These are phyloP conservation scores for Venustaconcha ellipsiformis DNA, from an alignment of 1,140 invertebrate genomes.

Conservation along the genomic window DNA sequence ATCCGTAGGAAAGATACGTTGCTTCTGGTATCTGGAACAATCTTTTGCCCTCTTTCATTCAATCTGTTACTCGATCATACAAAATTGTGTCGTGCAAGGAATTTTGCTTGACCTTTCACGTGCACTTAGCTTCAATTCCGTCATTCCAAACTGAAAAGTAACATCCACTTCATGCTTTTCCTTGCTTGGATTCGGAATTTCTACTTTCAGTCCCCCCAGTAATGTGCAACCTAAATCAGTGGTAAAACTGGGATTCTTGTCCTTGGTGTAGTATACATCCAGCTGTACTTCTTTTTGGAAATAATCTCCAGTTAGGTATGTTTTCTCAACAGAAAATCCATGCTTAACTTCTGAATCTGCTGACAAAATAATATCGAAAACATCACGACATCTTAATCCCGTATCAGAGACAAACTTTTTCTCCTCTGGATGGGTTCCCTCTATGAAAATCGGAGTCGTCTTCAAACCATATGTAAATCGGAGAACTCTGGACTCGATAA, in stretches of 20 bases:
- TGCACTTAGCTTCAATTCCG: constrained; percentile 14
- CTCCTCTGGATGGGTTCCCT: constrained; percentile 12
- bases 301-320: constrained; percentile 2
- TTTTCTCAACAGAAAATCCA: not conserved
- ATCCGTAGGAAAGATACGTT: too few species aligned
- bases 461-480: constrained; percentile 5
- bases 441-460: not conserved
- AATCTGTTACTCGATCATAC: not conserved
- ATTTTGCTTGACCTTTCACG: not conserved
- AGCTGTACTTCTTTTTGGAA: not conserved
- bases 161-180: constrained; percentile 6
- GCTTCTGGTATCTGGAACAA: too few species aligned
- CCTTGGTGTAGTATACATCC: constrained; percentile 10
- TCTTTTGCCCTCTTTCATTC: too few species aligned
- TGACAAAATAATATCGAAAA: constrained; percentile 21
- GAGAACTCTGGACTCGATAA: constrained; percentile 5
- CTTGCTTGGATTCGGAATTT: constrained; percentile 18
- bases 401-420: not conserved
- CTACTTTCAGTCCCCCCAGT: constrained; percentile 18
- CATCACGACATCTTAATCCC: constrained; percentile 9
- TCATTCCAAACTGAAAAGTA: constrained; percentile 29
- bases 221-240: constrained; percentile 13
- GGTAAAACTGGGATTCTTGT: constrained; percentile 9
- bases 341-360: constrained; percentile 12
- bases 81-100: constrained; percentile 3